Conservation (phyloP, 1,140 invertebrate species). For the Pogonognathellus flavescens region DNA sequence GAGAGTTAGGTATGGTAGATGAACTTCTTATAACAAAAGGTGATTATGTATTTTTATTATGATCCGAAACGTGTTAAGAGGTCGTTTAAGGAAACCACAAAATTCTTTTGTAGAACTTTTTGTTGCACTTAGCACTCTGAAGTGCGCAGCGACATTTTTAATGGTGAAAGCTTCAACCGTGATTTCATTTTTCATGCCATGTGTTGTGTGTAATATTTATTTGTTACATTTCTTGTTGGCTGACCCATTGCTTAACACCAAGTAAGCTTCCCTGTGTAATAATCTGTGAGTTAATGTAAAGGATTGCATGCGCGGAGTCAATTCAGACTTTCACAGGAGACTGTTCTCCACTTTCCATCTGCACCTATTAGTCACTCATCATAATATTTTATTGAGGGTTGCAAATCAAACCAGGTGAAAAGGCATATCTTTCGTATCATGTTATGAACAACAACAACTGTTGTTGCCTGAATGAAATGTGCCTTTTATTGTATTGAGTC, state of each 20-base stretch:
- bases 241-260: background rate
- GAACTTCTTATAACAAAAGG: background rate
- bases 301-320: conserved; percentile 50
- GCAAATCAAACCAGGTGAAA: conserved; percentile 42
- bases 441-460: conserved; percentile 43
- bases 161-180: conserved; percentile 3
- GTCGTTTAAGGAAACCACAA: conserved; percentile 10
- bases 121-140: background rate
- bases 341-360: conserved; percentile 15
- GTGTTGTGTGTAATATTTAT: no score
- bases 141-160: background rate
- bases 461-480: background rate
- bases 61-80: conserved; percentile 7
- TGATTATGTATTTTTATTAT: background rate
- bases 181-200: background rate
- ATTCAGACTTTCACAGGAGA: conserved; percentile 13
- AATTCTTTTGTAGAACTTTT: background rate
- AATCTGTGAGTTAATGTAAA: conserved; percentile 1
- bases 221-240: background rate
- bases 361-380: conserved; percentile 55
- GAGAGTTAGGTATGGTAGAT: background rate
- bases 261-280: background rate
- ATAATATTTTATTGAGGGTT: conserved; percentile 42
- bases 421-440: conserved; percentile 6
- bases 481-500: background rate